These are phyloP conservation scores for Heterotis niloticus DNA, from an alignment of 2,113 vertebrate species.

Conservation along the genomic window DNA sequence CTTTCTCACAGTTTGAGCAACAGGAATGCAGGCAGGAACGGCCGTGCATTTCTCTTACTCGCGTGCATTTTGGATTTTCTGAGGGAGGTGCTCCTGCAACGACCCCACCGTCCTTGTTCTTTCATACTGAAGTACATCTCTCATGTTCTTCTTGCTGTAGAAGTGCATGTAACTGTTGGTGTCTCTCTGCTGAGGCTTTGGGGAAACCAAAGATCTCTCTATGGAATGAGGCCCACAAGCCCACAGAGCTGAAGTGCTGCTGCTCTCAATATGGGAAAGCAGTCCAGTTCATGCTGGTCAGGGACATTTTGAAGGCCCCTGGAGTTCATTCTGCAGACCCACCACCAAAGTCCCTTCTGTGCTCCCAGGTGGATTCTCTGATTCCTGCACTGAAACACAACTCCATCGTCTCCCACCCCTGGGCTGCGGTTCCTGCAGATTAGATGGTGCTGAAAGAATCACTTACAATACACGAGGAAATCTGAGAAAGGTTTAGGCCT, in stretches of 20 bases:
- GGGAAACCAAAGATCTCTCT: too few species aligned
- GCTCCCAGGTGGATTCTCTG: neutral
- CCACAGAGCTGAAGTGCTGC: too few species aligned
- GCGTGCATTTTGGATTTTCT: neutral
- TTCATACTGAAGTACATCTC: neutral
- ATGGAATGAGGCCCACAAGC: too few species aligned
- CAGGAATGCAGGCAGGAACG: neutral
- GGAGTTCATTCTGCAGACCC: neutral
- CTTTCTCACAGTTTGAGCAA: conserved; percentile 18
- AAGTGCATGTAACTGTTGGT: too few species aligned
- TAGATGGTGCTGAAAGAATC: conserved; percentile 1
- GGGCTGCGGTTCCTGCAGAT: conserved; percentile 1
- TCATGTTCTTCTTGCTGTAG: neutral
- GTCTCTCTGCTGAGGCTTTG: neutral
- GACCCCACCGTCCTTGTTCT: neutral
- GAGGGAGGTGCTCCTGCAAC: neutral
- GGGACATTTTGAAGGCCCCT: too few species aligned
- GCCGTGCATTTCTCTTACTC: neutral
- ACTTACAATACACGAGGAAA: neutral
- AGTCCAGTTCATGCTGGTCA: too few species aligned
- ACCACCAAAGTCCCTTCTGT: neutral
- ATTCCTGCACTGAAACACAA: neutral
- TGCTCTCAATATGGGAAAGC: too few species aligned
- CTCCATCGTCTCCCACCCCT: neutral
- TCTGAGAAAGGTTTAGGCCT: neutral